These are phyloP conservation scores for Sclerurus mexicanus DNA, from an alignment of 2,113 vertebrate species.

Conservation along the genomic window DNA sequence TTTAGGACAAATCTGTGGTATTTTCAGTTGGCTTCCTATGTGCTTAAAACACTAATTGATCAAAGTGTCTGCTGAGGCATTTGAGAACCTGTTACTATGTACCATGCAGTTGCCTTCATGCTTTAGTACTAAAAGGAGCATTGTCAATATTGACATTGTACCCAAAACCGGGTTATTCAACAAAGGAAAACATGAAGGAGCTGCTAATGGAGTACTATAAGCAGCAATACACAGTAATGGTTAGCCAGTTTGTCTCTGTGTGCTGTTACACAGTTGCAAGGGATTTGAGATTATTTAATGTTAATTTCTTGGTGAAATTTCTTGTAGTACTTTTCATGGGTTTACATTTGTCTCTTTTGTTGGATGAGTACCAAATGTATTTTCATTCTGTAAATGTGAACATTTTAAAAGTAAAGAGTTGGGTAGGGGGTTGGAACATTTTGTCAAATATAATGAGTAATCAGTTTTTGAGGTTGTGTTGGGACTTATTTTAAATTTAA, in stretches of 20 bases:
- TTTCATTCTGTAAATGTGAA: not conserved
- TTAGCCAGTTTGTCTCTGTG: not conserved
- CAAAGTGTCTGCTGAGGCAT: not conserved
- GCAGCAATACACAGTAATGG: not conserved
- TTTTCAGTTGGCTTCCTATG: not conserved
- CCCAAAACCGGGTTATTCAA: not conserved
- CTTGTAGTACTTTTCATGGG: not conserved
- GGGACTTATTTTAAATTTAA: not conserved
- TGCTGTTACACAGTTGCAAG: not conserved
- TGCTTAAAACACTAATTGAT: not conserved
- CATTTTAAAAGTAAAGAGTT: not conserved
- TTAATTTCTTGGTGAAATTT: not conserved
- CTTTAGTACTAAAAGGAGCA: not conserved
- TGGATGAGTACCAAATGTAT: not conserved
- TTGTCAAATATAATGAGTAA: not conserved
- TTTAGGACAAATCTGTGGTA: not conserved
- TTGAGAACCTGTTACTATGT: not conserved
- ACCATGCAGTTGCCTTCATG: not conserved
- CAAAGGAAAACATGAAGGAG: not conserved
- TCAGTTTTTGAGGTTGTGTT: not conserved
- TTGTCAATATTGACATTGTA: not conserved
- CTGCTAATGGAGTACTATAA: not conserved
- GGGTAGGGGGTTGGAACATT: not conserved
- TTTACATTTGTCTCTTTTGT: not conserved
- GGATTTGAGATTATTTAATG: not conserved